Evolutionary conservation across 2,797 vertebrate species (phyloP).

Genomic region (Melanogrammus aeglefinus): DNA sequence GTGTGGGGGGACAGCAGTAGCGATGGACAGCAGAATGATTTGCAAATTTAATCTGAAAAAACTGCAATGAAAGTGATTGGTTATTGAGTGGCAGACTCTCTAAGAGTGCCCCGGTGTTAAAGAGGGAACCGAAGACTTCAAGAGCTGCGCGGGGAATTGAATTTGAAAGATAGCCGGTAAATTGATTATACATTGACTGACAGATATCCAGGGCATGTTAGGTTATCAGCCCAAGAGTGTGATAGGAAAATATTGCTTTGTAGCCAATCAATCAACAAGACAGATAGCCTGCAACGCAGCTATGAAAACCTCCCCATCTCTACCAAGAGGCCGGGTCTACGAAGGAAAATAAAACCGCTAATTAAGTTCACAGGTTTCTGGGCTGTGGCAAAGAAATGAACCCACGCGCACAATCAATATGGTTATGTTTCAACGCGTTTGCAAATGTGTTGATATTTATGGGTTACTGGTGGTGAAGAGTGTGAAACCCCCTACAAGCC

Average conservation of each 20-base stretch:
- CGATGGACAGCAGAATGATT: not conserved
- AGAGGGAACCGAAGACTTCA: not conserved
- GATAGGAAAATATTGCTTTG: conserved; percentile 39
- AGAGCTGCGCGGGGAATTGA: conserved; percentile 17
- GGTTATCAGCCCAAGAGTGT: conserved; percentile 41
- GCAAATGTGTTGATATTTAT: not conserved
- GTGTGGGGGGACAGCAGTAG: not conserved
- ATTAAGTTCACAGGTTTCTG: not conserved
- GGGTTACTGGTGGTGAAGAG: not conserved
- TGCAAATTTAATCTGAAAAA: conserved; percentile 28
- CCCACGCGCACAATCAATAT: not conserved
- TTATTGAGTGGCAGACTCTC: conserved; percentile 30
- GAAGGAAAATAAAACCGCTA: conserved; percentile 13
- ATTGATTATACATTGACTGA: conserved; percentile 51
- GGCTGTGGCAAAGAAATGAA: not conserved
- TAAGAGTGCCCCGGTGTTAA: conserved; percentile 8
- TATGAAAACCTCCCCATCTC: conserved; percentile 16
- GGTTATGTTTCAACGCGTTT: not conserved
- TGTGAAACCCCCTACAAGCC: not conserved
- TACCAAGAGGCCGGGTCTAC: not conserved
- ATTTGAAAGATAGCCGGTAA: conserved; percentile 37
- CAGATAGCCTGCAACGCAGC: conserved; percentile 28
- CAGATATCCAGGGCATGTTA: conserved; percentile 49
- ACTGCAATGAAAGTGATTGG: not conserved
- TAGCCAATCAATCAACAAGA: conserved; percentile 42